Conservation (phyloP, 64 coral and sea anemone species). For the Cladopsammia gracilis region DNA sequence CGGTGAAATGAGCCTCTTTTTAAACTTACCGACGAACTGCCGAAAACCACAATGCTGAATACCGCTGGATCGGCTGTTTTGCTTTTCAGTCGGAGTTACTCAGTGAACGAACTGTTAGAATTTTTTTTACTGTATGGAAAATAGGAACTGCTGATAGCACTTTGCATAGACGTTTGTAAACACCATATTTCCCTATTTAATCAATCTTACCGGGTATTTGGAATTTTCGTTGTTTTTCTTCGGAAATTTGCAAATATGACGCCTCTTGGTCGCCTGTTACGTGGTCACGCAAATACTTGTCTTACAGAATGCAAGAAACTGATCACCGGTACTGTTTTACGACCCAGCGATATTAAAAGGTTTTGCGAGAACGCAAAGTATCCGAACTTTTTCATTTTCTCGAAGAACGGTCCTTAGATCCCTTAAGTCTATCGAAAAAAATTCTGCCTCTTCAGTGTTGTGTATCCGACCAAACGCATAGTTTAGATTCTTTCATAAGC, state of each 20-base stretch:
- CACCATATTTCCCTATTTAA: neutral
- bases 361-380: no score
- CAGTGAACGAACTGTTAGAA: no score
- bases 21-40: no score
- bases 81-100: no score
- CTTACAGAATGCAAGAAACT: neutral
- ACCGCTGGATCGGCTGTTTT: no score
- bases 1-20: no score
- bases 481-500: slow-evolving; percentile 26
- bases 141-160: no score
- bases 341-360: no score
- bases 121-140: no score
- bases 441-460: neutral
- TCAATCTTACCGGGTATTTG: neutral
- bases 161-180: neutral
- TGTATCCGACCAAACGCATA: slow-evolving; percentile 19
- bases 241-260: neutral
- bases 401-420: no score
- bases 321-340: neutral
- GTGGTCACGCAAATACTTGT: neutral
- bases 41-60: no score
- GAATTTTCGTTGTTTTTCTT: neutral
- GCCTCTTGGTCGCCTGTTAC: neutral
- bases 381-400: no score
- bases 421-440: neutral